These are phyloP conservation scores for Aquatica leii DNA, from an alignment of 2,888 invertebrate genomes.

Conservation along the genomic window DNA sequence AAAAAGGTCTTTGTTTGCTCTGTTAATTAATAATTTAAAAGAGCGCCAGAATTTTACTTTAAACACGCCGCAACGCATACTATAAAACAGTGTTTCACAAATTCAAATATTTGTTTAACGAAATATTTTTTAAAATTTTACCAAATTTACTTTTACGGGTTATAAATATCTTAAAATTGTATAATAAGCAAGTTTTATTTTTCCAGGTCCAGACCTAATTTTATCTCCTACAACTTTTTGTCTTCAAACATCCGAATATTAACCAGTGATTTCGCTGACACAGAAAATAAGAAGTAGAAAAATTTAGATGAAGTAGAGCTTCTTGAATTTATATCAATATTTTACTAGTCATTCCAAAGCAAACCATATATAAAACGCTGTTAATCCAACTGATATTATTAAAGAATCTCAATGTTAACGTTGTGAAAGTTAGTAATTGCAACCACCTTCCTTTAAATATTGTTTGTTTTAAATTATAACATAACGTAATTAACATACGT, in stretches of 20 bases:
- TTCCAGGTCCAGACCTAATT: conserved; percentile 59
- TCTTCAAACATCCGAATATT: conserved; percentile 52
- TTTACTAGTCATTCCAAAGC: conserved; percentile 28
- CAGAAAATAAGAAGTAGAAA: conserved; percentile 19
- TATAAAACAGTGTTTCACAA: conserved; percentile 10
- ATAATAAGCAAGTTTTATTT: conserved; percentile 46
- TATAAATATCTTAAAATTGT: conserved; percentile 14
- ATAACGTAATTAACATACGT: too few species aligned
- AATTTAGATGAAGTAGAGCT: conserved; percentile 2
- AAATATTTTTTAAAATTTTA: too few species aligned
- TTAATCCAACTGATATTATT: too few species aligned
- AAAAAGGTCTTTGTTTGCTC: conserved; percentile 28
- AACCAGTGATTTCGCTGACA: conserved; percentile 31
- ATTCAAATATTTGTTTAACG: not conserved
- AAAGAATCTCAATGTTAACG: too few species aligned
- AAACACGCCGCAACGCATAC: conserved; percentile 10
- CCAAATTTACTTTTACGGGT: too few species aligned
- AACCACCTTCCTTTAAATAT: too few species aligned
- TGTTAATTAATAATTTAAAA: conserved; percentile 34
- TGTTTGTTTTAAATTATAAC: too few species aligned
- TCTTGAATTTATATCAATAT: conserved; percentile 1
- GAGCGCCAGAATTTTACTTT: conserved; percentile 24
- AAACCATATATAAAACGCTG: conserved; percentile 2
- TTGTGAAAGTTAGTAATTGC: too few species aligned
- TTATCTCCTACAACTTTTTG: conserved; percentile 56